Evolutionary conservation across 2,888 invertebrate species (phyloP).

Genomic region (Drosophila formosana): DNA sequence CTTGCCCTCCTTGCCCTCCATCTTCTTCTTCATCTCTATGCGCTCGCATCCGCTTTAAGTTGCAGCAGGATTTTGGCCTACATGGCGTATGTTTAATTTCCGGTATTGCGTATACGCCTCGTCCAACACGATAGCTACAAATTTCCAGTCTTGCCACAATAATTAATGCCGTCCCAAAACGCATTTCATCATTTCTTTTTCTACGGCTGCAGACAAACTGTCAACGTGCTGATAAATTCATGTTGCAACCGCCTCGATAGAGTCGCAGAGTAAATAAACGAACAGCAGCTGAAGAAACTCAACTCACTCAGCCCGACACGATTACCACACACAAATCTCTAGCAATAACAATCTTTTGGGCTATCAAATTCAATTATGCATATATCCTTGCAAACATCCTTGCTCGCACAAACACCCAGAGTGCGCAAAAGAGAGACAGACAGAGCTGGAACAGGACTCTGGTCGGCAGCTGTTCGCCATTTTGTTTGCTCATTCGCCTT

Average conservation of each 20-base stretch:
- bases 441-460: background rate
- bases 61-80: conserved; percentile 38
- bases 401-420: conserved; percentile 7
- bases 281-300: conserved; percentile 28
- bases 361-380: conserved; percentile 82
- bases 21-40: conserved; percentile 1
- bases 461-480: conserved; percentile 46
- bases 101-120: conserved; percentile 62
- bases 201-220: conserved; percentile 51
- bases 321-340: conserved; percentile 67
- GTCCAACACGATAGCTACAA: background rate
- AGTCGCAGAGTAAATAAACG: conserved; percentile 54
- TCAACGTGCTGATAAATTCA: conserved; percentile 60
- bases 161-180: conserved; percentile 53
- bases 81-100: conserved; percentile 76
- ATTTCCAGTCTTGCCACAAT: conserved; percentile 29
- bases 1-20: conserved; percentile 20
- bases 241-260: conserved; percentile 9
- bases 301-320: conserved; percentile 35
- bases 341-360: conserved; percentile 74
- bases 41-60: conserved; percentile 61
- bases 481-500: conserved; percentile 59
- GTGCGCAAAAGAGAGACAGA: background rate
- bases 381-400: conserved; percentile 46
- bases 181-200: conserved; percentile 54